These are phyloP conservation scores for Zoanthus sansibaricus DNA, from an alignment of 92 coral and sea anemone genomes.

Conservation along the genomic window DNA sequence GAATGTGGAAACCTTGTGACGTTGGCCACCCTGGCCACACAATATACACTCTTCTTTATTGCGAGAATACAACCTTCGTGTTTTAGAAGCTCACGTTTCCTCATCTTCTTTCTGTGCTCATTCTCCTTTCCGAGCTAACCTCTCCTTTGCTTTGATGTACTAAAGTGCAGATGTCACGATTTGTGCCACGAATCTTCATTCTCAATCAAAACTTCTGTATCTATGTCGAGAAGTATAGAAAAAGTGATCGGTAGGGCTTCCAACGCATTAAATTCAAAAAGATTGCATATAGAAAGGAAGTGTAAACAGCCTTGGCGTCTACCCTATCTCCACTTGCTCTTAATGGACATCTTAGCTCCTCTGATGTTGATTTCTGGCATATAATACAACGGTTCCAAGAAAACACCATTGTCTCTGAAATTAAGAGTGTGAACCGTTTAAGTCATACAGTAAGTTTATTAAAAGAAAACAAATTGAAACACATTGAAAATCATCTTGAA, in stretches of 20 bases:
- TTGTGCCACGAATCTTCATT: conserved; percentile 85
- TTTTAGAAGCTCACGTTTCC: conserved; percentile 43
- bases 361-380: conserved; percentile 64
- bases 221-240: conserved; percentile 36
- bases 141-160: conserved; percentile 76
- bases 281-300: conserved; percentile 64
- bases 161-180: conserved; percentile 75
- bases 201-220: conserved; percentile 57
- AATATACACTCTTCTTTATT: conserved; percentile 64
- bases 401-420: conserved; percentile 1
- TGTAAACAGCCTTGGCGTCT: conserved; percentile 58
- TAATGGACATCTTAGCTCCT: conserved; percentile 70
- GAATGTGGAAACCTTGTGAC: conserved; percentile 68
- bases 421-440: too few relatives aligned
- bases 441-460: too few relatives aligned
- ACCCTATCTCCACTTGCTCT: conserved; percentile 53
- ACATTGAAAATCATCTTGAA: too few relatives aligned
- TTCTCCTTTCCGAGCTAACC: conserved; percentile 44
- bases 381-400: conserved; percentile 65
- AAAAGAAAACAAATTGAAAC: too few relatives aligned
- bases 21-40: conserved; percentile 60
- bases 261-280: conserved; percentile 11
- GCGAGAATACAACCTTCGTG: conserved; percentile 53
- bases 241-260: conserved; percentile 63
- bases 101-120: conserved; percentile 48